Evolutionary conservation across 2,797 vertebrate genomes (phyloP).

Genomic region (Oreortyx pictus): DNA sequence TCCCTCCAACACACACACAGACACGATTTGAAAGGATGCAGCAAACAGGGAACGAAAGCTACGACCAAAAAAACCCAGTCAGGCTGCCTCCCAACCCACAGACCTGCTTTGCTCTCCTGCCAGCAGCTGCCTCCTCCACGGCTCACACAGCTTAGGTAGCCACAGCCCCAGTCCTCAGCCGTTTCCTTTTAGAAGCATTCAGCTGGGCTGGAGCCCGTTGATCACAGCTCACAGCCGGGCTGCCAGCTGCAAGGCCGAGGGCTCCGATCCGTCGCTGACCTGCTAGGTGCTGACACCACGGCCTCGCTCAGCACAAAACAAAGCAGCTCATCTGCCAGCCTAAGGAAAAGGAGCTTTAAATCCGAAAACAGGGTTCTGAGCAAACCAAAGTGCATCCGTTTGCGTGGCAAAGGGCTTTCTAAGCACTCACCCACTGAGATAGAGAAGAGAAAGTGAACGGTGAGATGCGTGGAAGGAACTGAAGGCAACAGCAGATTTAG

Average conservation of each 20-base stretch:
- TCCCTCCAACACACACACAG: not conserved
- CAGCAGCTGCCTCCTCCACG: not conserved
- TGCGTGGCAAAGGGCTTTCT: constrained; percentile 4
- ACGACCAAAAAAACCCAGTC: not conserved
- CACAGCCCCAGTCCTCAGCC: not conserved
- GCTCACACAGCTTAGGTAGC: not conserved
- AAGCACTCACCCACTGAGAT: not conserved
- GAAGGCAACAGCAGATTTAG: not conserved
- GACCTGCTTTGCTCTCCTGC: not conserved
- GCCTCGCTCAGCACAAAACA: not conserved
- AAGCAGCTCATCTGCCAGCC: not conserved
- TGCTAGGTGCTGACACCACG: not conserved
- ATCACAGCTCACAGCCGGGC: not conserved
- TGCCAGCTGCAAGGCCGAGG: not conserved
- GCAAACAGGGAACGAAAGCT: not conserved
- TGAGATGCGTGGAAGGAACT: not conserved
- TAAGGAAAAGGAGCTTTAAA: not conserved
- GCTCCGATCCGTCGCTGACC: not conserved
- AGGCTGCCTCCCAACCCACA: not conserved
- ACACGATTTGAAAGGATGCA: not conserved
- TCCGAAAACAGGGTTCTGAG: not conserved
- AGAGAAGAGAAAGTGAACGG: constrained; percentile 34
- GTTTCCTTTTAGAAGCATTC: not conserved
- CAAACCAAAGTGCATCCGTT: not conserved
- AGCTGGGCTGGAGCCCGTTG: not conserved